A percentile compares a stretch with the other conserved stretches of the same genome.
Evolutionary conservation across 2,888 invertebrate species (phyloP).

Genomic region (Dendrolimus pini): DNA sequence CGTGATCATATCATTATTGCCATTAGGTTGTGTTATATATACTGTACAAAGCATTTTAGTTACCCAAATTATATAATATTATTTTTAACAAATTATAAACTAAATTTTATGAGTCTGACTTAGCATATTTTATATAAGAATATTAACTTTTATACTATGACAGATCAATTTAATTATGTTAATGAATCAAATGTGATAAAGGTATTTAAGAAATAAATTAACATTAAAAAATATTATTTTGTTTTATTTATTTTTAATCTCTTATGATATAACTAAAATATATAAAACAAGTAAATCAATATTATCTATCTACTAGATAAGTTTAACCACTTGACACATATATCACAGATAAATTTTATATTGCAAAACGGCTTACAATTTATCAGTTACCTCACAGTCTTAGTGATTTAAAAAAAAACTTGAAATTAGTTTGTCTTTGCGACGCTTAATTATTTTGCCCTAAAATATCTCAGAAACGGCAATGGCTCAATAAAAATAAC

Average conservation of each 20-base stretch:
- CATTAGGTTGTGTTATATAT: slow-evolving; percentile 64
- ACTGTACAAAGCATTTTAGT: slow-evolving; percentile 65
- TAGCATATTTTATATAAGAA: slow-evolving; percentile 38
- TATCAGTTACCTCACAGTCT: too few relatives aligned
- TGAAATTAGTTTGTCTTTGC: too few relatives aligned
- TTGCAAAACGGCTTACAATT: too few relatives aligned
- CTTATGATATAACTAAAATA: too few relatives aligned
- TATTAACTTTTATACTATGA: slow-evolving; percentile 51
- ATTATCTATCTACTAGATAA: not conserved
- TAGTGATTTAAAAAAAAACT: too few relatives aligned
- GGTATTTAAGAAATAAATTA: slow-evolving; percentile 54
- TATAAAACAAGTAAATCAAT: too few relatives aligned
- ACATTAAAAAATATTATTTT: slow-evolving; percentile 9
- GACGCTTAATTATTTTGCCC: too few relatives aligned
- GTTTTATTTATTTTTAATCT: slow-evolving; percentile 4
- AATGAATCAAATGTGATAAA: slow-evolving; percentile 64
- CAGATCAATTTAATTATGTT: slow-evolving; percentile 51
- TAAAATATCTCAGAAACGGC: too few relatives aligned
- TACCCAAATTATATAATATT: slow-evolving; percentile 62
- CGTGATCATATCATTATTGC: slow-evolving; percentile 47
- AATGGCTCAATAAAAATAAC: too few relatives aligned
- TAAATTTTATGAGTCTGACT: slow-evolving; percentile 71
- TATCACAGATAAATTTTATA: not conserved
- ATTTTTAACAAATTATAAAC: slow-evolving; percentile 62
- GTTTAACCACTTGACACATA: slow-evolving; percentile 3